A percentile compares a stretch with the other conserved stretches of the same genome.
Conservation (phyloP, 53 echinoderm and acorn worm species). For the Glandiceps talaboti region DNA sequence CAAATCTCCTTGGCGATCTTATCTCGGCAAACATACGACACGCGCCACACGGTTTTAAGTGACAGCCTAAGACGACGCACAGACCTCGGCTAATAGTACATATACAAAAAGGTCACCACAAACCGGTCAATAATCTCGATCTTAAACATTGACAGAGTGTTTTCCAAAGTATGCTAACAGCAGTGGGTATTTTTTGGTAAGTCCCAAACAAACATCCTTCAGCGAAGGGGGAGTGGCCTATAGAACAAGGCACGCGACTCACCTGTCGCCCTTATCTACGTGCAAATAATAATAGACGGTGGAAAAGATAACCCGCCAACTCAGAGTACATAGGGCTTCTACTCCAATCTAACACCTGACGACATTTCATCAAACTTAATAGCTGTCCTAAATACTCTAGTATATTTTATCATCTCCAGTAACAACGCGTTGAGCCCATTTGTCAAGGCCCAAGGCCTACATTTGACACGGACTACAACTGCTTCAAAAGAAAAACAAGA, state of each 20-base stretch:
- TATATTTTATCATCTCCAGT: not conserved
- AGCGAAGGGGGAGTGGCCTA: too few relatives aligned
- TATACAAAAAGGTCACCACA: too few relatives aligned
- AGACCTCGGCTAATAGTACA: not conserved
- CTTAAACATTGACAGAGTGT: too few relatives aligned
- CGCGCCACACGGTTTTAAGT: not conserved
- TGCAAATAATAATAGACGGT: constrained; percentile 1
- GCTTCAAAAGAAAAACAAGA: too few relatives aligned
- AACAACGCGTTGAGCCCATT: not conserved
- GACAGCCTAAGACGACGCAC: not conserved
- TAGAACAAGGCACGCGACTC: not conserved
- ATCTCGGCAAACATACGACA: constrained; percentile 1
- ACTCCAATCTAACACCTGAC: constrained; percentile 48
- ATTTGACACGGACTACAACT: too few relatives aligned
- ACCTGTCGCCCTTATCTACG: constrained; percentile 11
- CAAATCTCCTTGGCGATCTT: constrained; percentile 14
- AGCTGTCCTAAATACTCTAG: not conserved
- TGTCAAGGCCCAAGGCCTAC: not conserved
- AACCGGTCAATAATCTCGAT: too few relatives aligned
- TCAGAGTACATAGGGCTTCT: not conserved
- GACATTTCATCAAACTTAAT: constrained; percentile 16
- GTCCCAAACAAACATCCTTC: too few relatives aligned
- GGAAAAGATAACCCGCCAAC: too few relatives aligned
- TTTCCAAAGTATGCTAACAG: too few relatives aligned
- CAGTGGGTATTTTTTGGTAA: too few relatives aligned